These are phyloP conservation scores for Venusia cambrica DNA, from an alignment of 2,888 invertebrate genomes.

Conservation along the genomic window DNA sequence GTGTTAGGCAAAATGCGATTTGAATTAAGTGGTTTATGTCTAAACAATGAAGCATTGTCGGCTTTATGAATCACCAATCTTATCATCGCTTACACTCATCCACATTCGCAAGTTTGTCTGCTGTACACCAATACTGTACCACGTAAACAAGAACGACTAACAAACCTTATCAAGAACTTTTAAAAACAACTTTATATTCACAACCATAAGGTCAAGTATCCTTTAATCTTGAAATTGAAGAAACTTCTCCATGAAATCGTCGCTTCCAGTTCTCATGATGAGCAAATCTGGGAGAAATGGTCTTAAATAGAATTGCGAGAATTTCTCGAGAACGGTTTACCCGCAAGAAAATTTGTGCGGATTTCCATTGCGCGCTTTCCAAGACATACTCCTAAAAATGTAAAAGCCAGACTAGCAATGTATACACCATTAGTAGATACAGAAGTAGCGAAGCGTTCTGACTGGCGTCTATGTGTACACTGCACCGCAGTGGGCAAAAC, in stretches of 20 bases:
- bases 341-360: constrained; percentile 46
- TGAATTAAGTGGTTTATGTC: constrained; percentile 38
- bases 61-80: constrained; percentile 57
- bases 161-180: neutral
- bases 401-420: constrained; percentile 53
- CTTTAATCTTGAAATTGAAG: constrained; percentile 11
- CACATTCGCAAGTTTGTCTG: constrained; percentile 60
- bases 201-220: constrained; percentile 24
- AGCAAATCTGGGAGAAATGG: constrained; percentile 50
- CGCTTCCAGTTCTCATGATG: constrained; percentile 46
- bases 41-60: constrained; percentile 54
- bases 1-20: constrained; percentile 29
- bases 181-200: constrained; percentile 26
- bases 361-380: constrained; percentile 50
- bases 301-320: constrained; percentile 53
- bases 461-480: constrained; percentile 53
- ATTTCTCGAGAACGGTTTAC: constrained; percentile 55
- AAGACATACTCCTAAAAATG: constrained; percentile 40
- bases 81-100: constrained; percentile 55
- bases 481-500: constrained; percentile 79
- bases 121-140: constrained; percentile 50
- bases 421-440: constrained; percentile 77
- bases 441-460: constrained; percentile 66
- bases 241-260: constrained; percentile 31
- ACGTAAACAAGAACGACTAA: constrained; percentile 25